Evolutionary conservation across 2,797 vertebrate genomes (phyloP).

Genomic region (Periparus ater): DNA sequence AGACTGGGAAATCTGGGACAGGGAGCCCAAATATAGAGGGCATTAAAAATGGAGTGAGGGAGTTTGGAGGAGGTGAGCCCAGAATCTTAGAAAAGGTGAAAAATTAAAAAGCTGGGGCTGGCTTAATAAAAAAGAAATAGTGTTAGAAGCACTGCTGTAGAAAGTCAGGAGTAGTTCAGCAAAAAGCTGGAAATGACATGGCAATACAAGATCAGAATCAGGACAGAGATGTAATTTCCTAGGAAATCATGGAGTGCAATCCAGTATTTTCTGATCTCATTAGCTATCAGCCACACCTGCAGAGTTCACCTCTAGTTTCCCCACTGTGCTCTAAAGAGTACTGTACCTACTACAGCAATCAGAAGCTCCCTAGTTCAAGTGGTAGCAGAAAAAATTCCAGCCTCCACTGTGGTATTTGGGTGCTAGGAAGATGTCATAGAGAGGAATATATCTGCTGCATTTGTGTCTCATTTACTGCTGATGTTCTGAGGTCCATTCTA

Average conservation of each 20-base stretch:
- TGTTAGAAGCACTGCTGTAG: not conserved
- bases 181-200: not conserved
- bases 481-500: not conserved
- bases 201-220: not conserved
- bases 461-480: not conserved
- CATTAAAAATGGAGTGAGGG: not conserved
- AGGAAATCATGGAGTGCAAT: not conserved
- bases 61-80: not conserved
- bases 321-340: not conserved
- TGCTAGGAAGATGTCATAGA: not conserved
- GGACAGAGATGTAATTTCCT: not conserved
- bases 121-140: not conserved
- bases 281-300: not conserved
- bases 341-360: not conserved
- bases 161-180: not conserved
- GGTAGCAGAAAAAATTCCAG: not conserved
- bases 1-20: not conserved
- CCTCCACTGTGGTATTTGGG: not conserved
- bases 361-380: not conserved
- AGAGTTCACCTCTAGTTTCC: not conserved
- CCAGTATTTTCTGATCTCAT: not conserved
- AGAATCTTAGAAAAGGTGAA: not conserved
- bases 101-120: not conserved
- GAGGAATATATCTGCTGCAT: not conserved
- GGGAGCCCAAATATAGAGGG: accelerated